These are phyloP conservation scores for Kradibia gibbosae DNA, from an alignment of 1,140 invertebrate species.

Conservation along the genomic window DNA sequence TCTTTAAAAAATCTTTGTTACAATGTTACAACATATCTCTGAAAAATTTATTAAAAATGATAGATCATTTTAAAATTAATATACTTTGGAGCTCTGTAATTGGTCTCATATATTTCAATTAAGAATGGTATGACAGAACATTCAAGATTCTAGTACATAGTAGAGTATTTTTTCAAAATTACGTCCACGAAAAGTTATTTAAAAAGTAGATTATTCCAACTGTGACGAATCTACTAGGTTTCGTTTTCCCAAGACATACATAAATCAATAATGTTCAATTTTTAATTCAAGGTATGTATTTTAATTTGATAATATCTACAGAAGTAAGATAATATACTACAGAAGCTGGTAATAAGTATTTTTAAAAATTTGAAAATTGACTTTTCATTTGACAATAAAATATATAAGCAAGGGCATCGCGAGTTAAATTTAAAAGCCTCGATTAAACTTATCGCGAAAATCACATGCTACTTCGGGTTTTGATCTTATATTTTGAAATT, in stretches of 20 bases:
- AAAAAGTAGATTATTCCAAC: not conserved
- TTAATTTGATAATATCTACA: not conserved
- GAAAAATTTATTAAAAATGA: conserved; percentile 10
- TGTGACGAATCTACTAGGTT: not conserved
- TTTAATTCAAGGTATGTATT: not conserved
- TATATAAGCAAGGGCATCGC: not conserved
- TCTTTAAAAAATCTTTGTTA: too few relatives aligned
- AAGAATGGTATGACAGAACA: not conserved
- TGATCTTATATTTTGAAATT: too few relatives aligned
- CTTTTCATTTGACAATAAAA: not conserved
- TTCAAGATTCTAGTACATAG: not conserved
- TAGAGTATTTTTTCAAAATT: not conserved
- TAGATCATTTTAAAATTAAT: conserved; percentile 2
- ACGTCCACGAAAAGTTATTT: not conserved
- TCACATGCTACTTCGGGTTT: not conserved
- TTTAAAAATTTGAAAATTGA: not conserved
- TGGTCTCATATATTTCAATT: not conserved
- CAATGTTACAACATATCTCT: not conserved
- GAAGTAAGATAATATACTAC: too few relatives aligned
- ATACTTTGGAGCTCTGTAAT: conserved; percentile 3
- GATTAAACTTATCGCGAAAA: not conserved
- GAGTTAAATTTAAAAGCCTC: not conserved
- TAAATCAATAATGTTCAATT: not conserved
- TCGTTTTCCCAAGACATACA: not conserved
- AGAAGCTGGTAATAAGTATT: too few relatives aligned